Evolutionary conservation across 2,113 vertebrate species (phyloP).

Genomic region (Herpetotheres cachinnans): DNA sequence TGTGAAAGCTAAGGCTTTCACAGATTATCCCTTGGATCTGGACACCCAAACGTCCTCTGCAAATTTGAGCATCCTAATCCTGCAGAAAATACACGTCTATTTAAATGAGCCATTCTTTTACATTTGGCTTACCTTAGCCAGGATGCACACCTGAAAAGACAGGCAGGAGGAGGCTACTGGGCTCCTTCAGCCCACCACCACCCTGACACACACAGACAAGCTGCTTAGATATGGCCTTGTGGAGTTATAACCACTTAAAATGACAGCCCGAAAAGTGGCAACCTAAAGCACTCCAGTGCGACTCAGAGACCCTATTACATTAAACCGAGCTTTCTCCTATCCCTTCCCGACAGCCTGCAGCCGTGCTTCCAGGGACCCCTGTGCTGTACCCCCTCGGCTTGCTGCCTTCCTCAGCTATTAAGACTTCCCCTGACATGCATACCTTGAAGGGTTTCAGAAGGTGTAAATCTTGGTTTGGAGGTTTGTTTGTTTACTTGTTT

Average conservation of each 20-base stretch:
- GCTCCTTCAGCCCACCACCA: neutral
- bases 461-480: neutral
- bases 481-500: neutral
- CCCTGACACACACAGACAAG: neutral
- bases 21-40: neutral
- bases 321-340: neutral
- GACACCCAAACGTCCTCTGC: neutral
- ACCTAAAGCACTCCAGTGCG: neutral
- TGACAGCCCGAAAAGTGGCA: neutral
- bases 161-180: neutral
- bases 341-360: accelerated
- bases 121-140: neutral
- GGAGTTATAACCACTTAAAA: neutral
- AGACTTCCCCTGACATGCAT: neutral
- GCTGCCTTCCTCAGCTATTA: neutral
- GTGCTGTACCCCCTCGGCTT: accelerated
- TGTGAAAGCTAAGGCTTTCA: neutral
- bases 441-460: neutral
- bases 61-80: neutral
- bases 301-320: neutral
- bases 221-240: neutral
- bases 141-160: accelerated
- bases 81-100: neutral
- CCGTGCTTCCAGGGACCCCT: neutral
- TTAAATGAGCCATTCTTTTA: neutral